phyloP scores from a whole-genome alignment of 2,888 invertebrate genomes.

The Anthophora plumipes region DNA sequence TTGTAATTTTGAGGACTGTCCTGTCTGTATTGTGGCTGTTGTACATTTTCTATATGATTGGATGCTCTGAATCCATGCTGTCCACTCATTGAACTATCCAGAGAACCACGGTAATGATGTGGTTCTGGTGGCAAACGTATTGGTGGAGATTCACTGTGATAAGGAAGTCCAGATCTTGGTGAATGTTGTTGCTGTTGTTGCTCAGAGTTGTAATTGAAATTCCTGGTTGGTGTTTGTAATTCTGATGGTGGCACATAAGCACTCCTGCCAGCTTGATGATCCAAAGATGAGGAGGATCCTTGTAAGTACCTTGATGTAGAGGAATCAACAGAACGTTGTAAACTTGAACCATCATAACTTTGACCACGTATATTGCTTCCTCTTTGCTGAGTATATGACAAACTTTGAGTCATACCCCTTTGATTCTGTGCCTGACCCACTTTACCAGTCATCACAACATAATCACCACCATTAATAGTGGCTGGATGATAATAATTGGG shows the following conservation, averaged over 20 bases:
- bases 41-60: slow-evolving; percentile 72
- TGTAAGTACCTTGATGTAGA: slow-evolving; percentile 74
- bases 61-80: slow-evolving; percentile 73
- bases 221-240: slow-evolving; percentile 78
- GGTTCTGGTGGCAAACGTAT: slow-evolving; percentile 77
- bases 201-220: slow-evolving; percentile 73
- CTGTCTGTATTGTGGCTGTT: slow-evolving; percentile 73
- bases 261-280: slow-evolving; percentile 79
- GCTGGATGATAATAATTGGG: slow-evolving; percentile 85
- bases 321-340: slow-evolving; percentile 70
- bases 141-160: slow-evolving; percentile 79
- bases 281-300: slow-evolving; percentile 73
- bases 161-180: slow-evolving; percentile 76
- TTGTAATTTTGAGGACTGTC: slow-evolving; percentile 77
- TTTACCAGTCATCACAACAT: slow-evolving; percentile 94
- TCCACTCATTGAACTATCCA: slow-evolving; percentile 63
- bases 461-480: slow-evolving; percentile 90
- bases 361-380: slow-evolving; percentile 74
- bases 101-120: slow-evolving; percentile 77
- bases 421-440: slow-evolving; percentile 74
- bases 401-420: slow-evolving; percentile 71
- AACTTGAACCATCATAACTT: slow-evolving; percentile 79
- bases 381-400: slow-evolving; percentile 70
- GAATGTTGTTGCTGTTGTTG: slow-evolving; percentile 75
- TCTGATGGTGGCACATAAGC: slow-evolving; percentile 83